These are phyloP conservation scores for Eretmocerus hayati DNA, from an alignment of 2,888 invertebrate species.

Conservation along the genomic window DNA sequence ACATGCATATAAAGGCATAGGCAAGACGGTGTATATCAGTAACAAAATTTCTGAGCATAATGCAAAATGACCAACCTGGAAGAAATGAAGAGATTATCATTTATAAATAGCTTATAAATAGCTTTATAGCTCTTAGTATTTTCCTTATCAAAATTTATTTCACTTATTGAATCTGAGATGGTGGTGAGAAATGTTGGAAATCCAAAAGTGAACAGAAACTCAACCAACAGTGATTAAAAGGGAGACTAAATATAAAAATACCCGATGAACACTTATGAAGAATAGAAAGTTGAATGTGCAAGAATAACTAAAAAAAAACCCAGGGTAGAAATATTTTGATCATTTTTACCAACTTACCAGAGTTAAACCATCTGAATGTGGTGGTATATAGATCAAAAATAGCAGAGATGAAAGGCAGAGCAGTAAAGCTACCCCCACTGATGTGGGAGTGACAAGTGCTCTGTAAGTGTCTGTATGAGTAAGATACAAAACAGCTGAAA, in stretches of 20 bases:
- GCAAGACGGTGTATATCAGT: conserved; percentile 87
- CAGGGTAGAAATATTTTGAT: too few relatives aligned
- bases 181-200: too few relatives aligned
- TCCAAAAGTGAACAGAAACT: too few relatives aligned
- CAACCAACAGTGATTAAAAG: too few relatives aligned
- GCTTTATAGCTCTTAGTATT: neutral
- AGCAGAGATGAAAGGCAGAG: conserved; percentile 67
- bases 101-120: neutral
- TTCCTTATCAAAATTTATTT: too few relatives aligned
- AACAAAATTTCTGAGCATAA: conserved; percentile 81
- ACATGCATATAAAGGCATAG: conserved; percentile 81
- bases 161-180: too few relatives aligned
- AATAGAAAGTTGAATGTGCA: too few relatives aligned
- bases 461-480: conserved; percentile 70
- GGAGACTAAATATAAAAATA: too few relatives aligned
- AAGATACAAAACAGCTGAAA: conserved; percentile 59
- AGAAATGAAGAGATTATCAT: too few relatives aligned
- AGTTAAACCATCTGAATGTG: conserved; percentile 56
- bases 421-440: conserved; percentile 63
- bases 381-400: conserved; percentile 50
- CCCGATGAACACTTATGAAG: too few relatives aligned
- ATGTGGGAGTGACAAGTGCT: conserved; percentile 61
- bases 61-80: conserved; percentile 65
- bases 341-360: conserved; percentile 50
- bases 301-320: too few relatives aligned